Percentiles rank a stretch among this genome's conserved stretches.
Evolutionary conservation across 2,888 invertebrate genomes (phyloP).

Genomic region (Drosophila borealis): DNA sequence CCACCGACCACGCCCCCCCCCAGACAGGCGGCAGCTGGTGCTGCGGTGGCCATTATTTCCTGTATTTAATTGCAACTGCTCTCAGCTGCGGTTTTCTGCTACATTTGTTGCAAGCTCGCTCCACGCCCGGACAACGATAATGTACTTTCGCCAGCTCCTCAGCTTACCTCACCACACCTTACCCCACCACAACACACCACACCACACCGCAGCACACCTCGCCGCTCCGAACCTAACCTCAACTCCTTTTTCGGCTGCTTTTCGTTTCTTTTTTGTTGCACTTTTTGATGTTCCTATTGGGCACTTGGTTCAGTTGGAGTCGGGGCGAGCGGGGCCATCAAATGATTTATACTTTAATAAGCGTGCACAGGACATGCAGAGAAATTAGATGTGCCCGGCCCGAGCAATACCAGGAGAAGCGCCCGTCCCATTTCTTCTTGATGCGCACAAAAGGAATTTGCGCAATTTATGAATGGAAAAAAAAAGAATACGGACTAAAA

Average conservation of each 20-base stretch:
- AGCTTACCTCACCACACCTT: not conserved
- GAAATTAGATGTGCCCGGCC: conserved; percentile 68
- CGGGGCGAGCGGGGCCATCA: conserved; percentile 30
- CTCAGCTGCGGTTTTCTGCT: conserved; percentile 80
- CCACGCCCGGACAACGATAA: conserved; percentile 62
- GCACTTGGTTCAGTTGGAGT: conserved; percentile 27
- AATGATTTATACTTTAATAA: conserved; percentile 80
- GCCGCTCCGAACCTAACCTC: conserved; percentile 11
- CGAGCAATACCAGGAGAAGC: not conserved
- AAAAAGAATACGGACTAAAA: conserved; percentile 34
- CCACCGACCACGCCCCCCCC: conserved; percentile 2
- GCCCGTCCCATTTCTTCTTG: conserved; percentile 44
- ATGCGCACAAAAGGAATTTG: conserved; percentile 72
- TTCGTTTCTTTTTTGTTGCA: conserved; percentile 24
- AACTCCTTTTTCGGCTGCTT: conserved; percentile 32
- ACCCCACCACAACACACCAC: not conserved
- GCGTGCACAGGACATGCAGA: conserved; percentile 73
- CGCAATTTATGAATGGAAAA: conserved; percentile 72
- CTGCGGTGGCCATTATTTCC: conserved; percentile 81
- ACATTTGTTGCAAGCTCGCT: conserved; percentile 76
- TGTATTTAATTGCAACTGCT: conserved; percentile 80
- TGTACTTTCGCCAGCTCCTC: conserved; percentile 63
- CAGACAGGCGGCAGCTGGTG: conserved; percentile 16
- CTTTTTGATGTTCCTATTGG: conserved; percentile 62
- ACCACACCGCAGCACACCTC: conserved; percentile 7